These are phyloP conservation scores for Euura lappo DNA, from an alignment of 1,140 invertebrate genomes.

Conservation along the genomic window DNA sequence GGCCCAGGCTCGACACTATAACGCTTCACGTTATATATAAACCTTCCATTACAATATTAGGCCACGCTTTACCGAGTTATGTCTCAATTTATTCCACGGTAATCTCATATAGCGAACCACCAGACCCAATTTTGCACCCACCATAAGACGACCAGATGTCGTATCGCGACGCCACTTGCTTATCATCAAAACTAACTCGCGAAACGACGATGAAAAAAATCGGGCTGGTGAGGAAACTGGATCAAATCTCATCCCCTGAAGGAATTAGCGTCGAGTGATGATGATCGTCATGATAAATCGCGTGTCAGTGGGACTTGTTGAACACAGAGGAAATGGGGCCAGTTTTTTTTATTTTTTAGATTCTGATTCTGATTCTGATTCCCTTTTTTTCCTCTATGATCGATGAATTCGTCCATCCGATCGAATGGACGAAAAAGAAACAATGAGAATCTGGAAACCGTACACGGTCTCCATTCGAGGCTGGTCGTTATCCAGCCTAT, in stretches of 20 bases:
- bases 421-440: not conserved
- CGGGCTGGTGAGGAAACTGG: not conserved
- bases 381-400: not conserved
- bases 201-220: not conserved
- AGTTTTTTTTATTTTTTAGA: no score
- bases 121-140: not conserved
- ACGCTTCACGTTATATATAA: not conserved
- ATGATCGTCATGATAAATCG: not conserved
- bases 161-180: not conserved
- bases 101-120: not conserved
- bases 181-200: not conserved
- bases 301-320: not conserved
- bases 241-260: not conserved
- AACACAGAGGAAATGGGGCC: no score
- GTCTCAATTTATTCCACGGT: not conserved
- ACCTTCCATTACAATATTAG: constrained; percentile 57
- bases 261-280: not conserved
- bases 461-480: not conserved
- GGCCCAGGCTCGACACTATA: not conserved
- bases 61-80: constrained; percentile 21
- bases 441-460: constrained; percentile 11
- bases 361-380: no score
- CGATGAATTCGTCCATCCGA: not conserved
- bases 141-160: not conserved
- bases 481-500: constrained; percentile 50